phyloP scores from a whole-genome alignment of 92 coral and sea anemone species.

The Meandrina meandrites region DNA sequence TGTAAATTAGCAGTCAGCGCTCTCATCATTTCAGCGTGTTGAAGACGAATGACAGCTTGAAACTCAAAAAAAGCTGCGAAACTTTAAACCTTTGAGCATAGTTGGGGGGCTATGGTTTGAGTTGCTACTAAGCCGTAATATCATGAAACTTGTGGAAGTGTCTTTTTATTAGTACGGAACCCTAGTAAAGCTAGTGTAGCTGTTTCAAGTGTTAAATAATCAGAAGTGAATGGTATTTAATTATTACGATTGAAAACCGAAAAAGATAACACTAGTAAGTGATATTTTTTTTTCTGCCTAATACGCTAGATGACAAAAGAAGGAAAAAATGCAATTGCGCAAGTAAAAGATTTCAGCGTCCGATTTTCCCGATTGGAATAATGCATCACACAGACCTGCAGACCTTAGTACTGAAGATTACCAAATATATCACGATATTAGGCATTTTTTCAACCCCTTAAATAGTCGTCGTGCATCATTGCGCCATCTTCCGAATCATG shows the following conservation, averaged over 20 bases:
- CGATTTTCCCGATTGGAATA: background rate
- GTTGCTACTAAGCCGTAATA: background rate
- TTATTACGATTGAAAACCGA: background rate
- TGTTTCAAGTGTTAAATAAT: background rate
- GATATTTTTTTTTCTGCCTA: background rate
- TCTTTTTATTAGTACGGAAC: background rate
- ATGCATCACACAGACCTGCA: background rate
- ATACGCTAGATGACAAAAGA: background rate
- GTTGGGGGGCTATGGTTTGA: too few relatives aligned
- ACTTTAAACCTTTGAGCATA: background rate
- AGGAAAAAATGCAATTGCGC: background rate
- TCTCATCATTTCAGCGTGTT: constrained; percentile 2
- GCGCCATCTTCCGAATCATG: background rate
- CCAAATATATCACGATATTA: too few relatives aligned
- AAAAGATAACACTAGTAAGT: background rate
- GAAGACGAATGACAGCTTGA: background rate
- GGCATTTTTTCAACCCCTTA: background rate
- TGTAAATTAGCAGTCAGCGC: background rate
- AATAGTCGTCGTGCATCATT: background rate
- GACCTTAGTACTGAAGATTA: background rate
- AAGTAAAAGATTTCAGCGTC: background rate
- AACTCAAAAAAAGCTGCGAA: background rate
- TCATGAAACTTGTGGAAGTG: background rate
- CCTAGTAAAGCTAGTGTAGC: background rate
- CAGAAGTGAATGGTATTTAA: background rate